phyloP scores from a whole-genome alignment of 2,888 invertebrate species.

The Arge pagana region DNA sequence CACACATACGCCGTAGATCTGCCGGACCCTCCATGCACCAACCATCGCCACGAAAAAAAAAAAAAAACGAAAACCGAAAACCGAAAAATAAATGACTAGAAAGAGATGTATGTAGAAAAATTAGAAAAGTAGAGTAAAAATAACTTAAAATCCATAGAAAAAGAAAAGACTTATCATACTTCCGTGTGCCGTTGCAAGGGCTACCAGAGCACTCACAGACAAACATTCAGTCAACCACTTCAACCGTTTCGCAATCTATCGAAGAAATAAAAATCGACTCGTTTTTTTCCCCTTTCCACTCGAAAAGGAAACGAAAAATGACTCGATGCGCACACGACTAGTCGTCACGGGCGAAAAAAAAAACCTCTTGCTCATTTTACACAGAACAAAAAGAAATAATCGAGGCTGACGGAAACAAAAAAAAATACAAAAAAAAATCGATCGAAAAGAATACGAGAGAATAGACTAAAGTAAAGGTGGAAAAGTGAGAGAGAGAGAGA shows the following conservation, averaged over 20 bases:
- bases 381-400: not conserved
- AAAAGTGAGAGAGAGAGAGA: not conserved
- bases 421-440: not conserved
- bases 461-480: not conserved
- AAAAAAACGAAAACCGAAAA: constrained; percentile 30
- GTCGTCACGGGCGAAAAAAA: too few species aligned
- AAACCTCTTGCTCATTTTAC: too few species aligned
- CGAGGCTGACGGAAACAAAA: not conserved
- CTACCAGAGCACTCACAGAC: constrained; percentile 58
- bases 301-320: too few species aligned
- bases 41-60: constrained; percentile 40
- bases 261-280: not conserved
- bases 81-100: constrained; percentile 28
- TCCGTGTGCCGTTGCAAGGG: constrained; percentile 45
- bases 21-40: constrained; percentile 48
- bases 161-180: constrained; percentile 11
- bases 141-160: constrained; percentile 5
- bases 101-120: constrained; percentile 25
- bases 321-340: too few species aligned
- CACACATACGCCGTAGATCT: constrained; percentile 54
- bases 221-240: constrained; percentile 56
- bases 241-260: constrained; percentile 34
- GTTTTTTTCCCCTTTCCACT: too few species aligned
- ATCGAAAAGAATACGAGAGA: too few species aligned
- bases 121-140: constrained; percentile 8